Percentiles rank a stretch among this genome's conserved stretches.
Conservation (phyloP, 2,888 invertebrate species). For the Parelbella ahira region DNA sequence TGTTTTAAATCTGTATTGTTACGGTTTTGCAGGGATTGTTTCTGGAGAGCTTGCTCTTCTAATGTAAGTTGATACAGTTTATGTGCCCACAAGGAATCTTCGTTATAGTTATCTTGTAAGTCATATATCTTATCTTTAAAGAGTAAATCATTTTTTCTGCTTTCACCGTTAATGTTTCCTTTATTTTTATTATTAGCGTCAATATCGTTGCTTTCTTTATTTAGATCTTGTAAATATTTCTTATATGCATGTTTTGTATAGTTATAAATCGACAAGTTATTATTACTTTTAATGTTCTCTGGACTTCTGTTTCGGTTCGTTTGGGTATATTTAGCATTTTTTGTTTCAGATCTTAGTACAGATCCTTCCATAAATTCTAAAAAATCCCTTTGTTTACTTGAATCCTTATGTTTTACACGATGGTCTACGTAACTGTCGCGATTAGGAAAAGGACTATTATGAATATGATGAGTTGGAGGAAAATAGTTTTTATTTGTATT, state of each 20-base stretch:
- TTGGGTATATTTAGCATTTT: background rate
- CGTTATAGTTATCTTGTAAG: background rate
- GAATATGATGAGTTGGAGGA: background rate
- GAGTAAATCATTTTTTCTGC: background rate
- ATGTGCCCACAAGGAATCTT: background rate
- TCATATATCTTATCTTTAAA: background rate
- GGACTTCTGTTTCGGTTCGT: background rate
- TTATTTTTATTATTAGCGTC: background rate
- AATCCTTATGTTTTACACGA: background rate
- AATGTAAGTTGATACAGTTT: conserved; percentile 1
- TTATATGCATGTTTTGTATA: too few species aligned
- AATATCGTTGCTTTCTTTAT: too few species aligned
- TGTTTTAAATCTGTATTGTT: background rate
- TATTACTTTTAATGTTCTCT: too few species aligned
- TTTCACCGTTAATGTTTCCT: too few species aligned
- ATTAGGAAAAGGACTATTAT: background rate
- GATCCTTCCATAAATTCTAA: background rate
- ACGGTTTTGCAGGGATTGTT: background rate
- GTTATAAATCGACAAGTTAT: too few species aligned
- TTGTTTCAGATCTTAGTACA: background rate
- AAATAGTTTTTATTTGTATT: background rate
- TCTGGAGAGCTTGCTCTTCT: conserved; percentile 6
- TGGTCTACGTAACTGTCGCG: background rate
- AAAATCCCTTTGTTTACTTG: background rate
- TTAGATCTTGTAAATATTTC: too few species aligned